A percentile compares a stretch with the other conserved stretches of the same genome.
These are phyloP conservation scores for Ochropleura leucogaster DNA, from an alignment of 2,888 invertebrate genomes.

Conservation along the genomic window DNA sequence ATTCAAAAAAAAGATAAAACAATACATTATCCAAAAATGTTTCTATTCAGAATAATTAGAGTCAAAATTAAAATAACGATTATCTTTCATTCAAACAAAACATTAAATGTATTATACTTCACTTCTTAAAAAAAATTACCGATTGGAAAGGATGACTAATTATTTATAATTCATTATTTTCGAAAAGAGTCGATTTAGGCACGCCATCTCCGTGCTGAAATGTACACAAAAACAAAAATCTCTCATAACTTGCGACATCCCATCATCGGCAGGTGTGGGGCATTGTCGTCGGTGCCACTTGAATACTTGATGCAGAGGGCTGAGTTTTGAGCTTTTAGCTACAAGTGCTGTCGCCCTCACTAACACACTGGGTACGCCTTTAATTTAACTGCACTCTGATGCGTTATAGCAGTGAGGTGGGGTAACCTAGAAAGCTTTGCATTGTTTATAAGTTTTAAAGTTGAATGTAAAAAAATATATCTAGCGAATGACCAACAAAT, in stretches of 20 bases:
- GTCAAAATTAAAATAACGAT: too few relatives aligned
- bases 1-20: too few relatives aligned
- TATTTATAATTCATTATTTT: too few relatives aligned
- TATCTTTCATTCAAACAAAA: too few relatives aligned
- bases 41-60: too few relatives aligned
- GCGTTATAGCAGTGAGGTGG: background rate
- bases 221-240: background rate
- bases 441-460: slow-evolving; percentile 1
- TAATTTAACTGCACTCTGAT: slow-evolving; percentile 41
- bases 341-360: slow-evolving; percentile 62
- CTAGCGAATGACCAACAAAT: background rate
- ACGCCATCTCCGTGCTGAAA: background rate
- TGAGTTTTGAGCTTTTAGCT: slow-evolving; percentile 85
- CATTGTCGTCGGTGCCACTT: slow-evolving; percentile 85
- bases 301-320: slow-evolving; percentile 86
- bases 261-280: slow-evolving; percentile 83
- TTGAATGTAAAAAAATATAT: background rate
- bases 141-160: too few relatives aligned
- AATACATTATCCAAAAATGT: too few relatives aligned
- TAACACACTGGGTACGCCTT: slow-evolving; percentile 59
- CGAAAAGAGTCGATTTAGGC: too few relatives aligned
- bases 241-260: slow-evolving; percentile 65
- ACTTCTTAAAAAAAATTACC: too few relatives aligned
- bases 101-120: too few relatives aligned
- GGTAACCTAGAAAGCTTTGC: slow-evolving; percentile 24